A percentile compares a stretch with the other conserved stretches of the same genome.
phyloP scores from a whole-genome alignment of 2,797 vertebrate species.

The Chelidonichthys spinosus region DNA sequence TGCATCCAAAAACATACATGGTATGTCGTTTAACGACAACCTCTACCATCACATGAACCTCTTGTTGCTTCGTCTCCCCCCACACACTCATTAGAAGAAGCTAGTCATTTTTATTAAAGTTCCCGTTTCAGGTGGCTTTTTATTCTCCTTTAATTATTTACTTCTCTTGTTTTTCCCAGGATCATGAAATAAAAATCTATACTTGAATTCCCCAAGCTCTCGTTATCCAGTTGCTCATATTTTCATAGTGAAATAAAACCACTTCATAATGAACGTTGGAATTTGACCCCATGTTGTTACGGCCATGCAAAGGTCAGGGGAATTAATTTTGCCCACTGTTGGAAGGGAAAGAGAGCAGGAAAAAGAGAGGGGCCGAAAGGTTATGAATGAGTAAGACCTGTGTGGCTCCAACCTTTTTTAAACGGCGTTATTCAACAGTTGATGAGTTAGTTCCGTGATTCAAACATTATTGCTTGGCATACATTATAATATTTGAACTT shows the following conservation, averaged over 20 bases:
- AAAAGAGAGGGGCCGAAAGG: constrained; percentile 28
- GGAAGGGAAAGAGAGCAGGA: constrained; percentile 14
- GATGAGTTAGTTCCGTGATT: constrained; percentile 39
- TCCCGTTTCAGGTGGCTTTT: constrained; percentile 70
- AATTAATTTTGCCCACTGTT: constrained; percentile 77
- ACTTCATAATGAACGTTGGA: constrained; percentile 74
- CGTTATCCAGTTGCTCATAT: constrained; percentile 74
- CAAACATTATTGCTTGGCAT: neutral
- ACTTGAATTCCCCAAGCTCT: constrained; percentile 76
- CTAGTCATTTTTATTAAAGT: constrained; percentile 36
- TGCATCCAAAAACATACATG: constrained; percentile 18
- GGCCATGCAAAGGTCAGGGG: constrained; percentile 75
- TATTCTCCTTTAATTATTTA: constrained; percentile 77
- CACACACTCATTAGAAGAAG: constrained; percentile 34
- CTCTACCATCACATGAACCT: constrained; percentile 38
- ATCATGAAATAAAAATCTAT: constrained; percentile 78
- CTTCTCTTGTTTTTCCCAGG: constrained; percentile 36
- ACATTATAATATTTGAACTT: constrained; percentile 42
- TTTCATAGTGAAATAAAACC: constrained; percentile 75
- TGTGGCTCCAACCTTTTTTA: constrained; percentile 62
- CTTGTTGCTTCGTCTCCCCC: constrained; percentile 30
- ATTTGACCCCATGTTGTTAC: constrained; percentile 71
- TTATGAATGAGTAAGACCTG: constrained; percentile 54
- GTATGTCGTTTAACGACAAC: constrained; percentile 37
- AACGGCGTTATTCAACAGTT: constrained; percentile 50